Base-by-base conservation (phyloP, 2,888 invertebrate genomes). In the Calephelis perditalis region DNA sequence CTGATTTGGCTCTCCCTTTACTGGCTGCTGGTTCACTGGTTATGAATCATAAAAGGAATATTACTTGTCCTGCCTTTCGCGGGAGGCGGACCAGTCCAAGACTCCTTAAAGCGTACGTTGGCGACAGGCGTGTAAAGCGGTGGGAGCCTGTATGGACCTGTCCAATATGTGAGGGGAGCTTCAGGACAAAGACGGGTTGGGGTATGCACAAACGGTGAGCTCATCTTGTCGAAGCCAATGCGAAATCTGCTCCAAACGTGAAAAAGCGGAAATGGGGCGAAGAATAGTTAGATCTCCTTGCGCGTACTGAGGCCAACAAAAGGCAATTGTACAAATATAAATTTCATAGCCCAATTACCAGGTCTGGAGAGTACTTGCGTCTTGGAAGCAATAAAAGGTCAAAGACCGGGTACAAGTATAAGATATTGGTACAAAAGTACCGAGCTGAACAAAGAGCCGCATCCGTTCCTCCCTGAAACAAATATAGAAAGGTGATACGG, bases 271-370 rank as follows among this genome's bases (percentile, higher is more conserved):
- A 65, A 60, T 67, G 67, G 70, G 26, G 58, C 11, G 67, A 64
- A 0, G 66, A 67, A 59, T 65, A 69, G 59, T 40, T 68, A 5
- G 60, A 57, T 8, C 58, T 66, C 15, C 26, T 67, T 43, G 67
- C 68, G 44, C n/a, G 62, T 0, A 59, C 67, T 10, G 68, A 69
- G 59, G 68, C 67, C 45, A 9, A 63, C 59, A 15, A 57, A 37
- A 7, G 65, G 58, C 12, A 62, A 9, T 44, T 63, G 62, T 15
- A 7, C 45, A 15, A 64, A 66, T 15, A 57, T 12, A 47, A 61
- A 63, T 46, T 46, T 65, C 52, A 44, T 62, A 9, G 44, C 54
- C 46, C 44, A 58, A 47, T 36, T 68, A 26, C 65, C 63, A 10
- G 60, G 56, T n/a, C 60, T 66, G 35, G 57, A 63, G 5, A 49